phyloP scores from a whole-genome alignment of 2,797 vertebrate genomes.

The Syngnathus acus region DNA sequence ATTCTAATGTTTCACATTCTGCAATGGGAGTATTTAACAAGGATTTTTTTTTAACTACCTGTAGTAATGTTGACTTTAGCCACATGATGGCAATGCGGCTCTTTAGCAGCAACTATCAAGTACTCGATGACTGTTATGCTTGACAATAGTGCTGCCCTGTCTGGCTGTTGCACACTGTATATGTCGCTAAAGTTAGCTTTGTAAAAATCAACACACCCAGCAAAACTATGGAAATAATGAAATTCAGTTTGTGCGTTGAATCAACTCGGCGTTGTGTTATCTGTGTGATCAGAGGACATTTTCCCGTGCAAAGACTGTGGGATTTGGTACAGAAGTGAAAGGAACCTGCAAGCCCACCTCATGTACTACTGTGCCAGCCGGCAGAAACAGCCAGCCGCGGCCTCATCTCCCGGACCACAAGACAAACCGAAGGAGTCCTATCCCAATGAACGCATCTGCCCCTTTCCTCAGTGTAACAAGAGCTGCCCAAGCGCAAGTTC shows the following conservation, averaged over 20 bases:
- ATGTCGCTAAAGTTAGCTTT: not conserved
- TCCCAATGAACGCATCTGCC: constrained; percentile 89
- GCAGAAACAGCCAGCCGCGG: constrained; percentile 75
- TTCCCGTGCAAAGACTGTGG: constrained; percentile 97
- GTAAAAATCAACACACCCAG: not conserved
- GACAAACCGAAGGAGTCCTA: constrained; percentile 90
- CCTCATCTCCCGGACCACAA: constrained; percentile 68
- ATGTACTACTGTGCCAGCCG: constrained; percentile 97
- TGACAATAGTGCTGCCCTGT: not conserved
- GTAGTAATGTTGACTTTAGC: constrained; percentile 11
- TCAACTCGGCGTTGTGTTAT: not conserved
- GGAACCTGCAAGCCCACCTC: constrained; percentile 93
- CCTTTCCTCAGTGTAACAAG: constrained; percentile 95
- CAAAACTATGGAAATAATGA: not conserved
- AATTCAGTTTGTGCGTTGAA: not conserved
- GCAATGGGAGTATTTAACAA: not conserved
- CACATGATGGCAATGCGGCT: constrained; percentile 49
- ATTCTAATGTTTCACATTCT: not conserved
- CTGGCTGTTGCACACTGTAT: not conserved
- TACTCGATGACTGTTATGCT: not conserved
- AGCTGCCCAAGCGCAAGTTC: constrained; percentile 98
- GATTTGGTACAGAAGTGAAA: constrained; percentile 96
- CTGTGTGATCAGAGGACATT: constrained; percentile 79
- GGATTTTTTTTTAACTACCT: not conserved
- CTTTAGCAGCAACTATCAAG: constrained; percentile 10